Conservation (phyloP, 2,888 invertebrate genomes). For the Synergus gifuensis region DNA sequence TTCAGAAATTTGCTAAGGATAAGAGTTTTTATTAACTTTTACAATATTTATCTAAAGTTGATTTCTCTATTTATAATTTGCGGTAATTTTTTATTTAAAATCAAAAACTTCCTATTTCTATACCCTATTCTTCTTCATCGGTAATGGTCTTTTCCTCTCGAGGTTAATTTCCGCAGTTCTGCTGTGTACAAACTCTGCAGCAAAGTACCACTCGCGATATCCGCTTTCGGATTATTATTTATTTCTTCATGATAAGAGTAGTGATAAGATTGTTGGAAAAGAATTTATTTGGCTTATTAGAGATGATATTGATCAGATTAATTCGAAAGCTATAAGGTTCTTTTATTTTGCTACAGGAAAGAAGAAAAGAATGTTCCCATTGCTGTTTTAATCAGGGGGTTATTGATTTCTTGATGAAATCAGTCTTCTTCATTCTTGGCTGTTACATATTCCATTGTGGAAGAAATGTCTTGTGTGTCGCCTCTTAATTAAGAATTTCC, state of each 20-base stretch:
- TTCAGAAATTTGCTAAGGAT: background rate
- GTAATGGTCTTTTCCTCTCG: constrained; percentile 32
- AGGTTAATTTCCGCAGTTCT: constrained; percentile 22
- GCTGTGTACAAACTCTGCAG: constrained; percentile 38
- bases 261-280: background rate
- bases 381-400: background rate
- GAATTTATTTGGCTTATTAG: background rate
- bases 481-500: background rate
- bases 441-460: background rate
- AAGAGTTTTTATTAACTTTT: background rate
- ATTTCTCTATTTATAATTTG: background rate
- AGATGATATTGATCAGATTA: background rate
- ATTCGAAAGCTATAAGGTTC: background rate
- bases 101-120: constrained; percentile 23
- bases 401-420: background rate
- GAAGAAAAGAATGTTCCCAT: background rate
- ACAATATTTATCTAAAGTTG: background rate
- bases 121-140: constrained; percentile 14
- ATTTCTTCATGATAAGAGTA: constrained; percentile 49
- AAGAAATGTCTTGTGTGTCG: background rate
- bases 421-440: background rate
- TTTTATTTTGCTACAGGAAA: background rate
- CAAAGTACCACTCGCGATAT: constrained; percentile 49
- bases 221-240: constrained; percentile 49
- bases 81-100: background rate